Percentiles rank a stretch among this genome's conserved stretches.
Conservation (phyloP, 2,888 invertebrate species). For the Folsomia candida region DNA sequence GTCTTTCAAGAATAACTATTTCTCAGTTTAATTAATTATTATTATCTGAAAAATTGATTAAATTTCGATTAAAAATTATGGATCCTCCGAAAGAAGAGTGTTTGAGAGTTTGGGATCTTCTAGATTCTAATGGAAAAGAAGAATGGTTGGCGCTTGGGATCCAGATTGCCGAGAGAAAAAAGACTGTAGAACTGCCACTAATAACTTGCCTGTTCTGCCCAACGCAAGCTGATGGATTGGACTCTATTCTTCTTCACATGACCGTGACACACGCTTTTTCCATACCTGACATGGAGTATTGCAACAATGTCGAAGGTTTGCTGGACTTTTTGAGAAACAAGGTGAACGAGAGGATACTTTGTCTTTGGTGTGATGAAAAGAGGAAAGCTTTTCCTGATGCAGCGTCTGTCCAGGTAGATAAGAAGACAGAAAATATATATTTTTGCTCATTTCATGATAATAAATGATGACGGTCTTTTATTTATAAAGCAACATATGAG, state of each 20-base stretch:
- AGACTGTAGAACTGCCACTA: not conserved
- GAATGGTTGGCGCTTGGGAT: not conserved
- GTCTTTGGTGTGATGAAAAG: not conserved
- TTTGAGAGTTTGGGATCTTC: too few species aligned
- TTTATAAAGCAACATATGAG: not conserved
- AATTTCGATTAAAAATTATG: too few species aligned
- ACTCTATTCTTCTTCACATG: not conserved
- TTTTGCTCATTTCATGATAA: not conserved
- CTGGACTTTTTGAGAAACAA: not conserved
- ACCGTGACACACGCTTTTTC: not conserved
- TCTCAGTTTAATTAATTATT: too few species aligned
- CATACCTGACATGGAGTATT: not conserved
- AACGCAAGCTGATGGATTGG: not conserved
- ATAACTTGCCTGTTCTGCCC: not conserved
- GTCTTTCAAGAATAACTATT: too few species aligned
- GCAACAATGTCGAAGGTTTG: not conserved
- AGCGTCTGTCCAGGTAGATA: not conserved
- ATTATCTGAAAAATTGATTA: too few species aligned
- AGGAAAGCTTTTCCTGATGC: not conserved
- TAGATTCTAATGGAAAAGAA: constrained; percentile 53
- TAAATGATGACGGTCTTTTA: too few species aligned
- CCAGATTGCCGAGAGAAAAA: not conserved
- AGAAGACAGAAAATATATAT: too few species aligned
- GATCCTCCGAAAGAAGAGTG: too few species aligned
- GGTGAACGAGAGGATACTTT: not conserved